These are phyloP conservation scores for Nycticebus coucang DNA, from an alignment of 2,113 vertebrate genomes.

Conservation along the genomic window DNA sequence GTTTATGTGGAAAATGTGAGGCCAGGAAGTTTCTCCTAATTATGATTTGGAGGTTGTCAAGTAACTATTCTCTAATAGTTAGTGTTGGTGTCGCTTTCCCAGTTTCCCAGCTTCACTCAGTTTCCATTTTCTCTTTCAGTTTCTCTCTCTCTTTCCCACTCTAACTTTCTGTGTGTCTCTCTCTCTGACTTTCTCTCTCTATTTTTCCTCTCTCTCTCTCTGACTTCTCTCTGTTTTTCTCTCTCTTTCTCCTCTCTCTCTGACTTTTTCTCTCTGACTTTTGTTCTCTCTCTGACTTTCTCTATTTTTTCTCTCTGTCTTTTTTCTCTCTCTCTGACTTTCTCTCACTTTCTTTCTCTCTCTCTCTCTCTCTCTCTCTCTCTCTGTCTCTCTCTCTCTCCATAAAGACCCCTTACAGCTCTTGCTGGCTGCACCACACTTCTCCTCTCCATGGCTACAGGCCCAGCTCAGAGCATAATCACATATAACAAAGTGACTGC, in stretches of 20 bases:
- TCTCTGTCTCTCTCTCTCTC: not conserved
- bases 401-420: not conserved
- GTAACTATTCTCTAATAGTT: conserved; percentile 52
- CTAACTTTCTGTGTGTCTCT: too few species aligned
- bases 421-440: fast-evolving
- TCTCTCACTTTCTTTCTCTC: too few species aligned
- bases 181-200: too few species aligned
- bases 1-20: conserved; percentile 90
- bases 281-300: too few species aligned
- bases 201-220: not conserved
- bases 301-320: not conserved
- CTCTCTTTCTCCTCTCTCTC: not conserved
- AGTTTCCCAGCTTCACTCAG: not conserved
- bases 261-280: too few species aligned
- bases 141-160: not conserved
- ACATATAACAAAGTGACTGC: not conserved
- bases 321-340: not conserved
- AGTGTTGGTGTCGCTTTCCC: conserved; percentile 60
- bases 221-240: not conserved
- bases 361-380: not conserved
- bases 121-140: not conserved
- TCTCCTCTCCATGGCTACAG: not conserved
- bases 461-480: not conserved
- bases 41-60: conserved; percentile 84
- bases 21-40: conserved; percentile 87